Evolutionary conservation across 2,797 vertebrate genomes (phyloP).

Genomic region (Dipus sagitta): DNA sequence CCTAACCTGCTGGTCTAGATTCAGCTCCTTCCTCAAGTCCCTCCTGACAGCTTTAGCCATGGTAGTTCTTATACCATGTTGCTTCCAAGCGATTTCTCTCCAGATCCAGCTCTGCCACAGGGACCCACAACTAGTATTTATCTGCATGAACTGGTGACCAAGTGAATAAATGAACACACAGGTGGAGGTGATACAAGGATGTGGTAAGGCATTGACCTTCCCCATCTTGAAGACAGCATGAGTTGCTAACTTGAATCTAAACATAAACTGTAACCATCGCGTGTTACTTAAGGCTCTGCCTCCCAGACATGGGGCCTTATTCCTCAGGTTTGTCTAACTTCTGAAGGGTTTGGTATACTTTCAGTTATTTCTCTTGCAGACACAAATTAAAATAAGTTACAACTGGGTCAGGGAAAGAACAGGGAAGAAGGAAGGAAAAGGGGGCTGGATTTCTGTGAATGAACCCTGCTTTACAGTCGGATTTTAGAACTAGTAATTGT

Average conservation of each 20-base stretch:
- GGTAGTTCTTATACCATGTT: background rate
- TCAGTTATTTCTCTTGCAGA: background rate
- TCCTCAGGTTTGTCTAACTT: background rate
- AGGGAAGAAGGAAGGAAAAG: background rate
- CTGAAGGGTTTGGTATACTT: background rate
- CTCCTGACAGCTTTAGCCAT: background rate
- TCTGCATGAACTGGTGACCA: background rate
- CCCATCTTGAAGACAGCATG: background rate
- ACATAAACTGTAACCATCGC: background rate
- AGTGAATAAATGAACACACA: background rate
- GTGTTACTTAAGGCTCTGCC: background rate
- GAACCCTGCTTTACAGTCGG: background rate
- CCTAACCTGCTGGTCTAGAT: background rate
- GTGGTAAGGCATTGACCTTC: background rate
- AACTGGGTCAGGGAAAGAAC: background rate
- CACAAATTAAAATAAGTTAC: background rate
- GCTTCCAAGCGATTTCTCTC: background rate
- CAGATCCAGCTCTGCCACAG: background rate
- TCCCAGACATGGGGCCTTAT: background rate
- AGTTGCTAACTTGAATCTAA: too few species aligned
- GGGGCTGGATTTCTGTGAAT: background rate
- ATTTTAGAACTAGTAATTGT: conserved; percentile 19
- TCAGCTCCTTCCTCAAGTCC: background rate
- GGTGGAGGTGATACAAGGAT: background rate
- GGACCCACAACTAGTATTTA: background rate